Conservation (phyloP, 2,888 invertebrate species). For the Yponomeuta malinellus region DNA sequence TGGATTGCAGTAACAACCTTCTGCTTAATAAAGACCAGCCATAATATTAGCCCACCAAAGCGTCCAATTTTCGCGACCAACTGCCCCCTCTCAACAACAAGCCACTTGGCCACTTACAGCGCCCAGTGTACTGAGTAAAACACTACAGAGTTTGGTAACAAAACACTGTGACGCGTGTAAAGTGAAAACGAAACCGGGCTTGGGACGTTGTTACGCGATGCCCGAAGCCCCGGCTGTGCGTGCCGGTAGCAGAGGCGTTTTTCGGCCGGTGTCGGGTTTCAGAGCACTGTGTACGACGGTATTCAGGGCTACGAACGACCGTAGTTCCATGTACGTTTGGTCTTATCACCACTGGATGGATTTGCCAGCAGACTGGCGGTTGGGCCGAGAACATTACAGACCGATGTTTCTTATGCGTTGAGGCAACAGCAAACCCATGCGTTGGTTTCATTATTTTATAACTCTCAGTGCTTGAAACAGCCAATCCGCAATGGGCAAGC, state of each 20-base stretch:
- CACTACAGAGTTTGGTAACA: slow-evolving; percentile 15
- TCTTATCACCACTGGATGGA: no score
- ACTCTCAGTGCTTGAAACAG: no score
- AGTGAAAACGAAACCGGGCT: slow-evolving; percentile 59
- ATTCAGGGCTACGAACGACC: slow-evolving; percentile 18
- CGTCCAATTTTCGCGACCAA: background rate
- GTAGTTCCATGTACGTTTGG: no score
- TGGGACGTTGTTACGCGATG: slow-evolving; percentile 45
- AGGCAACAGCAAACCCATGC: no score
- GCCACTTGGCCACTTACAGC: background rate
- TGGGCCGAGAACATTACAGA: no score
- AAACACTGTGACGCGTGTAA: slow-evolving; percentile 51
- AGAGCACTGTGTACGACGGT: background rate
- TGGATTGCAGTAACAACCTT: no score
- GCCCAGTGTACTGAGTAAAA: slow-evolving; percentile 1
- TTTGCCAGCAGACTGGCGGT: no score
- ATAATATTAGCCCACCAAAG: background rate
- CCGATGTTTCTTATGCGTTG: no score
- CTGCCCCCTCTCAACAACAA: background rate
- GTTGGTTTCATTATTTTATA: no score
- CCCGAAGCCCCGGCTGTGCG: slow-evolving; percentile 70
- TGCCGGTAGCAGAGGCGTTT: slow-evolving; percentile 55
- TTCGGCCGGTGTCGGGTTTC: slow-evolving; percentile 18
- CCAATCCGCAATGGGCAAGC: no score
- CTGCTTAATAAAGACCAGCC: background rate